Conservation (phyloP, 2,797 vertebrate genomes). For the Rhinatrema bivittatum region DNA sequence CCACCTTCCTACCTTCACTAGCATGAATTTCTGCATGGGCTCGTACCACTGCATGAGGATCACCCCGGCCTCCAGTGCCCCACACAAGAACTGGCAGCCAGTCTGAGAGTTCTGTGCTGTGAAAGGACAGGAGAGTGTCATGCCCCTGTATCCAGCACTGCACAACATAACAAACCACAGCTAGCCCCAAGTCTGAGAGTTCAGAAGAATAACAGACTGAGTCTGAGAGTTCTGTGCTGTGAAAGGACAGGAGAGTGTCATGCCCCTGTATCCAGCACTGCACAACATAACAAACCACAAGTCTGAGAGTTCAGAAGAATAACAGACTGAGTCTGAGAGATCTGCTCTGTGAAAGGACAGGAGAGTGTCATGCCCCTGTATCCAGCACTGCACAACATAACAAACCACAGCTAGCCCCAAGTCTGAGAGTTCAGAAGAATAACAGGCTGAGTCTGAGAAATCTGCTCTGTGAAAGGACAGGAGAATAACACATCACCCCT, state of each 20-base stretch:
- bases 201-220: no score
- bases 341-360: slow-evolving; percentile 43
- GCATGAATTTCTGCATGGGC: slow-evolving; percentile 88
- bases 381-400: no score
- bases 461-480: no score
- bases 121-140: neutral
- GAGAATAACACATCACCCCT: no score
- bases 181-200: no score
- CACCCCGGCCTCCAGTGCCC: slow-evolving; percentile 75
- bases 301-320: neutral
- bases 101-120: slow-evolving; percentile 50
- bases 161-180: neutral
- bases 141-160: no score
- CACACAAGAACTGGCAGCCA: slow-evolving; percentile 72
- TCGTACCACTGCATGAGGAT: slow-evolving; percentile 87
- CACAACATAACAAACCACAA: neutral
- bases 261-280: no score
- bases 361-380: neutral
- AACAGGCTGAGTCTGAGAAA: no score
- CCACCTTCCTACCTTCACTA: slow-evolving; percentile 75
- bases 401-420: neutral
- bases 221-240: no score
- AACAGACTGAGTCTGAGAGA: slow-evolving; percentile 28
- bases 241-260: no score
- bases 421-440: neutral